phyloP scores from a whole-genome alignment of 92 coral and sea anemone species.

The Metridium senile region DNA sequence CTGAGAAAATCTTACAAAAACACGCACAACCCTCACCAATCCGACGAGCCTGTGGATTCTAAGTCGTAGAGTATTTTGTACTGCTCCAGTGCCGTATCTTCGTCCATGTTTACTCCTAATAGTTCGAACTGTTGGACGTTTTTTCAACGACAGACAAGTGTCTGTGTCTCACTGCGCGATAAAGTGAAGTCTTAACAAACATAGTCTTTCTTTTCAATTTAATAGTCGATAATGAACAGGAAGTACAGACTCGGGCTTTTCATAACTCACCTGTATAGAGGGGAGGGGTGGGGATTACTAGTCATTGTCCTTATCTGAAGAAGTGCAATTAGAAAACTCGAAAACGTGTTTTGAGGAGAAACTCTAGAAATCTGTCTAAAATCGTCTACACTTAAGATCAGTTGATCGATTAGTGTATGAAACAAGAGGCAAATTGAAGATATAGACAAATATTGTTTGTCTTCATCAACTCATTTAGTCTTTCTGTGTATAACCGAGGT shows the following conservation, averaged over 20 bases:
- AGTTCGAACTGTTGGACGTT: background rate
- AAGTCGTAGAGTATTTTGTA: background rate
- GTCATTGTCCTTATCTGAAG: background rate
- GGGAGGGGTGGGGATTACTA: background rate
- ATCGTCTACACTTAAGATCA: no score
- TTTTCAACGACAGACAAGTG: slow-evolving; percentile 10
- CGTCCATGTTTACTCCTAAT: background rate
- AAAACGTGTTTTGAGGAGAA: background rate
- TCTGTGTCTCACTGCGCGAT: background rate
- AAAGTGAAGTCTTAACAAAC: slow-evolving; percentile 5
- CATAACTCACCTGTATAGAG: background rate
- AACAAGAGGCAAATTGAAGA: no score
- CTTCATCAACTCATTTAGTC: no score
- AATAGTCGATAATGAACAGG: slow-evolving; percentile 10
- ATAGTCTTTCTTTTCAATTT: background rate
- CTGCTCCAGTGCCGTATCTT: background rate
- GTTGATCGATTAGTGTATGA: no score
- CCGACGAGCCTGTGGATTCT: background rate
- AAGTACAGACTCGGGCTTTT: background rate
- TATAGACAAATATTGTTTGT: no score
- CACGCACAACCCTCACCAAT: slow-evolving; percentile 1
- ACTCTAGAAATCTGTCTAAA: no score
- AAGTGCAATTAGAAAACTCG: background rate
- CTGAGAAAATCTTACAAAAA: no score
- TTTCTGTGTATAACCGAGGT: no score